Base-by-base conservation (phyloP, 2,888 invertebrate species). In the Polydrusus cervinus region DNA sequence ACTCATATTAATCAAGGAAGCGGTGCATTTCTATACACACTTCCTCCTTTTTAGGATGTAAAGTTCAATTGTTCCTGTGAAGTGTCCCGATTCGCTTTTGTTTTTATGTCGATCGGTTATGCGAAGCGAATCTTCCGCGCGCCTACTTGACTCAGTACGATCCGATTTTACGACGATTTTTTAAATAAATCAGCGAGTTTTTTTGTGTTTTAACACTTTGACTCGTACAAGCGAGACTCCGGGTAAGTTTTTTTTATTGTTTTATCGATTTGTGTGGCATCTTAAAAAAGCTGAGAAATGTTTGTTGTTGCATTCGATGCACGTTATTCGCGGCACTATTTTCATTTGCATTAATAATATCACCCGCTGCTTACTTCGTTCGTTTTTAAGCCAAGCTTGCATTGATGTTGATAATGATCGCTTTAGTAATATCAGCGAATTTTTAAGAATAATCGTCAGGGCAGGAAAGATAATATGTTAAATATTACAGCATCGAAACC, bases 21-120 rank as follows among this genome's bases (percentile, higher is more conserved):
- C 77, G 66, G 76, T 76, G 73, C 71, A 71, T 49, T 62, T 74
- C 55, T 55, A 49, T 8, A 57, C 51, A 57, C 51, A 69, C 62
- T 74, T 74, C 51, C 69, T 70, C 55, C 43, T 70, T 34, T 62
- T 49, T 68, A 68, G 72, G 47, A 69, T 69, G 69, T 69, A 16
- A 57, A 69, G 57, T 68, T 67, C 34, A 38, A 25, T 34, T 34
- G 16, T 38, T 20, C 66, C 49, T 34, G 34, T 2, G 13, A 20
- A 47, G 51, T 38, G 68, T 45, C 47, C 53, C 57, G 57, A 57
- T 43, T 66, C 55, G 67, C 40, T 45, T 55, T 67, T 55, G 55
- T 67, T 68, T 38, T 57, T 60, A 45, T 43, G 25, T 25, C 25
- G 25, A 13, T 67, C 57, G 57, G 20, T 45, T 45, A n/a, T n/a